Evolutionary conservation across 1,140 invertebrate genomes (phyloP), one percentile per base, ranked within the genome.

Genomic region (Bombus polaris): DNA sequence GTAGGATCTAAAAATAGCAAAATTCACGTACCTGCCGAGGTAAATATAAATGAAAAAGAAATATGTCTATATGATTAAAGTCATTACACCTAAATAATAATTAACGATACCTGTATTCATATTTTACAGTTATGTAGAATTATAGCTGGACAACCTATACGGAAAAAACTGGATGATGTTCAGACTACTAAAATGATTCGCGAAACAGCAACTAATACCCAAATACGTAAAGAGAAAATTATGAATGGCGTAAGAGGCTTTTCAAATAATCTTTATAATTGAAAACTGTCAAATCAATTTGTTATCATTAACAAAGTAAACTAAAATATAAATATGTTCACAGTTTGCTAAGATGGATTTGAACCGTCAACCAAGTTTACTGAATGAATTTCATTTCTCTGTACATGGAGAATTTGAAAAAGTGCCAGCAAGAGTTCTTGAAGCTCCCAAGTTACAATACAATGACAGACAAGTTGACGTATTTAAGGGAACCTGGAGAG

Each of bases 121-220:
- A 42, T 32, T 68, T 74, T 80, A 39, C 42, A 96, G 94, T 92
- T 97, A 0, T 96, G 97, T 66, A 94, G 92, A 8, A 95, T 98
- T 22, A 87, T 96, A 3, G 92, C 93, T 74, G 96, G 96, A 2
- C 97, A 98, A 94, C 94, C 96, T 15, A 90, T 93, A n/a, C 95
- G 95, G 71, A 94, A 92, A 57, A 96, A 96, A 92, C 91, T 97
- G 88, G 93, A 93, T 72, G 96, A 96, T 70, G 86, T 65, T 0
- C 97, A 98, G 93, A 96, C 97, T 1, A 84, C 95, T 1, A 94
- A 90, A 0, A 97, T 98, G 97, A 97, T 98, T 1, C 92, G 42
- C 88, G 47, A 91, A 68, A 96, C 97, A 3, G 97, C 97, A 2
- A 97, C 96, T 1, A 90, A 94, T 10, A 96, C 97, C 0, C 89